Evolutionary conservation across 2,888 invertebrate genomes (phyloP), one percentile per base, ranked within the genome.

Genomic region (Brachylomia viminalis): DNA sequence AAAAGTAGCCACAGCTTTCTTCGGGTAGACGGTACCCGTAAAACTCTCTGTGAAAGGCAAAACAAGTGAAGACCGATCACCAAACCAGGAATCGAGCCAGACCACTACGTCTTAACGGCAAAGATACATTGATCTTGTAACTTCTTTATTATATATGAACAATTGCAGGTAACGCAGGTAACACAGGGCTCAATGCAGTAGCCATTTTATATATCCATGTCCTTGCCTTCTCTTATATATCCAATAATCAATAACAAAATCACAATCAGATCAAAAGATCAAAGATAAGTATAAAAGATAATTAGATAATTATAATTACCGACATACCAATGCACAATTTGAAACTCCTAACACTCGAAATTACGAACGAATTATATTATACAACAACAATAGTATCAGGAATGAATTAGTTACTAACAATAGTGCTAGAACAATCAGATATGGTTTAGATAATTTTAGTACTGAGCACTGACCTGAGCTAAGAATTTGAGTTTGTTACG

Each of bases 401-500:
- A 73, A 73, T 64, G 69, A 82, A 85, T 85, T 74, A 56, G 30
- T 75, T 73, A 2, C 38, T 79, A 81, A 87, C 88, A 87, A 87
- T 88, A 79, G 84, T 49, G 77, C 68, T 73, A 66, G 80, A 79
- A 77, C 74, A 80, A 68, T 78, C 38, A 77, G 83, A 82, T 86
- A 79, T 75, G 68, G 66, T 82, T 72, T 72, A 71, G 74, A 85
- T 84, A 70, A 82, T 78, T 77, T 68, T 66, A 85, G 68, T 68
- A 49, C 67, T 73, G 59, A 70, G 58, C 56, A 45, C 54, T 66
- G 62, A 65, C 67, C 66, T 69, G 75, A 69, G 70, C 38, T 77
- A 77, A 84, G 85, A 82, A 87, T 83, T 87, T 70, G 66, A 82
- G 33, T 77, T 69, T 49, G 66, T 86, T 86, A 64, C 77, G 85